phyloP scores from a whole-genome alignment of 2,888 invertebrate genomes.

The Eucriotettix oculatus region DNA sequence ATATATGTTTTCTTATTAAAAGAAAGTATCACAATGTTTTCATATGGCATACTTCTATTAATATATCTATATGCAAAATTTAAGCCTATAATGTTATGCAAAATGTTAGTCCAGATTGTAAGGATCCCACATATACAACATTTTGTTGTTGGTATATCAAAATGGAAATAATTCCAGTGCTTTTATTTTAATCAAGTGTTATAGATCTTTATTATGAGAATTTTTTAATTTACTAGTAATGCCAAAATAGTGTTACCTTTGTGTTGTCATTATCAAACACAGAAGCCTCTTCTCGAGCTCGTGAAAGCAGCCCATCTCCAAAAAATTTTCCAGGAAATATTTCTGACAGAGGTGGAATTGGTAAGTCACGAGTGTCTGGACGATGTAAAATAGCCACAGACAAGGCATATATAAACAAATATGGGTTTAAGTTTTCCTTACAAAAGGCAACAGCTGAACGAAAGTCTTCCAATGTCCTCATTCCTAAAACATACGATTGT shows the following conservation, averaged over 20 bases:
- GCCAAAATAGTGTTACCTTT: not conserved
- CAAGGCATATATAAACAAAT: constrained; percentile 61
- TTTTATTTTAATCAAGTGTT: too few species aligned
- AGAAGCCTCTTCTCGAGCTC: constrained; percentile 50
- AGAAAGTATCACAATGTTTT: too few species aligned
- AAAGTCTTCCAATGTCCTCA: constrained; percentile 52
- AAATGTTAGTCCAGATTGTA: too few species aligned
- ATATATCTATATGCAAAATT: not conserved
- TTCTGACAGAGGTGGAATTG: constrained; percentile 56
- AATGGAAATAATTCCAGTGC: too few species aligned
- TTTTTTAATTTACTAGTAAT: not conserved
- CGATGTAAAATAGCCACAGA: constrained; percentile 62
- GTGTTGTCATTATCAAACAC: constrained; percentile 30
- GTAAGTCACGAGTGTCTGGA: constrained; percentile 47
- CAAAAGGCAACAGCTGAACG: constrained; percentile 52
- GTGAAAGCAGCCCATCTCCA: constrained; percentile 51
- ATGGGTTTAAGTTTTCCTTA: constrained; percentile 59
- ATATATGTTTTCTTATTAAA: not conserved
- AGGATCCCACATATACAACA: too few species aligned
- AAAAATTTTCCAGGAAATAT: constrained; percentile 70
- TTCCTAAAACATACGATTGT: constrained; percentile 29
- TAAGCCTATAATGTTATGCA: not conserved
- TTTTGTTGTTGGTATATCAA: too few species aligned
- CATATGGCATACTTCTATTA: too few species aligned
- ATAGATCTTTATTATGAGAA: too few species aligned